phyloP scores from a whole-genome alignment of 2,113 vertebrate genomes.

The Abramis brama region DNA sequence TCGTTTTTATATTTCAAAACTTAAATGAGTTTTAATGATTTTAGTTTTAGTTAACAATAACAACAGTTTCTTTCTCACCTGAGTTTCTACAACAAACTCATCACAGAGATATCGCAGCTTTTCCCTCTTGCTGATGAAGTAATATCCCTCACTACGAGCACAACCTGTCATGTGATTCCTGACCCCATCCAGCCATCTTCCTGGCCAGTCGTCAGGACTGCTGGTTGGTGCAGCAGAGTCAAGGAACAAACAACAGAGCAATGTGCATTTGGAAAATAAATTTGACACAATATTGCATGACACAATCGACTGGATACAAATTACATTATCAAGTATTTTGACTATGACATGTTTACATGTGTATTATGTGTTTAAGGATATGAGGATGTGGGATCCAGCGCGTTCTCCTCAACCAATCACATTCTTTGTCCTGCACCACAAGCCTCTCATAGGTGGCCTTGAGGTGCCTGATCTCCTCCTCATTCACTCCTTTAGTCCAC shows the following conservation, averaged over 20 bases:
- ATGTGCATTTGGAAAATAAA: not conserved
- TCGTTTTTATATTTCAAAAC: not conserved
- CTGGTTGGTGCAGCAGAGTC: conserved; percentile 86
- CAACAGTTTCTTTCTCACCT: conserved; percentile 74
- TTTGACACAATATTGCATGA: not conserved
- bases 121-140: conserved; percentile 93
- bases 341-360: not conserved
- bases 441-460: conserved; percentile 84
- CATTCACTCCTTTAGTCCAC: conserved; percentile 91
- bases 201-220: conserved; percentile 79
- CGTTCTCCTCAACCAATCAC: conserved; percentile 90
- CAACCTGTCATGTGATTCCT: conserved; percentile 87
- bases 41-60: no score
- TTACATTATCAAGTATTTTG: not conserved
- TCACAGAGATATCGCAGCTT: conserved; percentile 90
- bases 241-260: conserved; percentile 72
- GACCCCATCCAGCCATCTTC: conserved; percentile 79
- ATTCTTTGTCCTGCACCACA: conserved; percentile 83
- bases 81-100: conserved; percentile 79
- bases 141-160: conserved; percentile 94
- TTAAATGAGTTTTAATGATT: not conserved
- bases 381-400: conserved; percentile 93
- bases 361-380: conserved; percentile 83
- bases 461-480: conserved; percentile 90
- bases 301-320: not conserved